phyloP scores from a whole-genome alignment of 2,113 vertebrate genomes.

The Sphyrna mokarran region DNA sequence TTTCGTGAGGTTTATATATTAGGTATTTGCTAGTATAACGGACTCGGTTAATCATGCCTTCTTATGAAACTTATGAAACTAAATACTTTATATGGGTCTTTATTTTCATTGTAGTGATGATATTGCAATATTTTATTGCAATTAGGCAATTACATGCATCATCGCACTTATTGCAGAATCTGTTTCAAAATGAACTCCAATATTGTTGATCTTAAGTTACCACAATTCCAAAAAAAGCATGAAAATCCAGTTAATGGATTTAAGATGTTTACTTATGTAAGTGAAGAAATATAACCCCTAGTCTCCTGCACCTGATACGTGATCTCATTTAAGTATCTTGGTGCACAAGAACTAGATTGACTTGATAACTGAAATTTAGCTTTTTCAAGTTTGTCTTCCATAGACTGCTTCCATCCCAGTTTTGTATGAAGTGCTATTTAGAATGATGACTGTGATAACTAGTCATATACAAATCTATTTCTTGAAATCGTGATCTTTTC shows the following conservation, averaged over 20 bases:
- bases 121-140: not conserved
- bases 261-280: not conserved
- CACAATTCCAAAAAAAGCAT: not conserved
- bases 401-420: not conserved
- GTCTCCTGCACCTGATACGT: not conserved
- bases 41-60: not conserved
- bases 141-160: not conserved
- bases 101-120: not conserved
- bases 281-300: not conserved
- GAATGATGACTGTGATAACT: not conserved
- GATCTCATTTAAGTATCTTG: not conserved
- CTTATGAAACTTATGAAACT: not conserved
- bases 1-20: not conserved
- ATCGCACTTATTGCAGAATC: not conserved
- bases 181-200: not conserved
- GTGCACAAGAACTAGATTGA: not conserved
- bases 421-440: not conserved
- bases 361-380: not conserved
- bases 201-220: not conserved
- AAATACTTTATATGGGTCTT: not conserved
- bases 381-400: not conserved
- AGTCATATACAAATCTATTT: not conserved
- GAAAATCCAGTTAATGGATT: not conserved
- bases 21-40: not conserved
- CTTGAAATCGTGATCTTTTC: not conserved